Evolutionary conservation across 2,797 vertebrate genomes (phyloP), one percentile per base, ranked within the genome.

Genomic region (Danio jaintianensis): DNA sequence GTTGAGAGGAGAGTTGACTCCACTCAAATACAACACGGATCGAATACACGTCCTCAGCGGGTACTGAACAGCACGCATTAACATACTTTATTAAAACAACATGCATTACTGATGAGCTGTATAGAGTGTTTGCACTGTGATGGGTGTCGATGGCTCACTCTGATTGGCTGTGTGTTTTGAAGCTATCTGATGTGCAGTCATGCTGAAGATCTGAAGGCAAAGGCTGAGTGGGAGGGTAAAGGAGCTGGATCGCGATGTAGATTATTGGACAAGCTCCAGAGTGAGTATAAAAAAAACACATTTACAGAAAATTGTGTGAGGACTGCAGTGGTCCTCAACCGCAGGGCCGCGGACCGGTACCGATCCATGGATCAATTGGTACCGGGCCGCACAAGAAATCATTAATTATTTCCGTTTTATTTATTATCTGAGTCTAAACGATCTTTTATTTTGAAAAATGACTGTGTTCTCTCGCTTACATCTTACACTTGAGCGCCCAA

Each of bases 181-280:
- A 99, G 98, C 91, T 99, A 99, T 90, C 92, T 99, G 85, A 99
- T 99, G 98, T 99, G 98, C 87, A 99, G 98, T 90, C 96, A 99
- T 85, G 96, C 97, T 64, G 98, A 99, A 86, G 98, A 99, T 90
- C 93, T 99, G 58, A 93, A 96, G 83, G 96, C 95, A 85, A 99
- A 99, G 92, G 97, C 98, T 77, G 97, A 98, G 84, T 99, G 98
- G 98, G 98, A 99, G 92, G 98, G 98, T 80, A 99, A 99, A 90
- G 98, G 98, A 79, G 94, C 94, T 1, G 94, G 94, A 73, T 99
- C 98, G 53, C 96, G 98, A 85, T 97, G 96, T 89, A 95, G 96
- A 90, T 95, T 99, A 79, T 89, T 99, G 84, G 98, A 99, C 93
- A 99, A 99, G 88, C 93, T 99, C 88, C 98, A 99, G 91, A 98